A percentile compares a stretch with the other conserved stretches of the same genome.
Evolutionary conservation across 37 sponge, comb jelly and placozoan genomes (phyloP).

Genomic region (Chondrilla cf. caribensis): DNA sequence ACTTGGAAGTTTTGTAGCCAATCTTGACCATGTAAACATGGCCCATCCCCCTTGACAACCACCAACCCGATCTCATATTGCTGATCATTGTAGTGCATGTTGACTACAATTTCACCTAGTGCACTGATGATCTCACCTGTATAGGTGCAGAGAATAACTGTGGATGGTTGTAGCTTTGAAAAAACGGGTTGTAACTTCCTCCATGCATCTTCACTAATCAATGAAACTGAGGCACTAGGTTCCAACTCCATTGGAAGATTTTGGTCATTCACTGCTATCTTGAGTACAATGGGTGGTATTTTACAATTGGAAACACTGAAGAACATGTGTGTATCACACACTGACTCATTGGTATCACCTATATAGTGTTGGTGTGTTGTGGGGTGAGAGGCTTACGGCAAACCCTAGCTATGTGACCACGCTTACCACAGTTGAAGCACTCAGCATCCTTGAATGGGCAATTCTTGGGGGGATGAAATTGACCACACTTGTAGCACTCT

Average conservation of each 20-base stretch:
- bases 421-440: background rate
- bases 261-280: conserved; percentile 18
- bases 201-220: conserved; percentile 6
- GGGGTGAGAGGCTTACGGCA: background rate
- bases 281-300: background rate
- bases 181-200: background rate
- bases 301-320: background rate
- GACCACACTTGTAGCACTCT: conserved; percentile 6
- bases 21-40: conserved; percentile 16
- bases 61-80: background rate
- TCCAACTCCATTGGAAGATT: conserved; percentile 27
- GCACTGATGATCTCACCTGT: conserved; percentile 17
- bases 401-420: conserved; percentile 5
- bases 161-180: background rate
- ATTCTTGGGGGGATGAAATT: background rate
- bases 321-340: background rate
- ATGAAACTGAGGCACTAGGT: conserved; percentile 21
- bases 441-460: conserved; percentile 1
- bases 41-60: conserved; percentile 34
- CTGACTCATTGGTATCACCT: background rate
- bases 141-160: conserved; percentile 23
- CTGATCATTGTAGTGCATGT: background rate
- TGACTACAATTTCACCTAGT: conserved; percentile 21
- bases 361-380: background rate
- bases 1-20: conserved; percentile 20